Percentiles rank a stretch among this genome's conserved stretches.
Conservation (phyloP, 1,140 invertebrate species). For the Agraylea sexmaculata region DNA sequence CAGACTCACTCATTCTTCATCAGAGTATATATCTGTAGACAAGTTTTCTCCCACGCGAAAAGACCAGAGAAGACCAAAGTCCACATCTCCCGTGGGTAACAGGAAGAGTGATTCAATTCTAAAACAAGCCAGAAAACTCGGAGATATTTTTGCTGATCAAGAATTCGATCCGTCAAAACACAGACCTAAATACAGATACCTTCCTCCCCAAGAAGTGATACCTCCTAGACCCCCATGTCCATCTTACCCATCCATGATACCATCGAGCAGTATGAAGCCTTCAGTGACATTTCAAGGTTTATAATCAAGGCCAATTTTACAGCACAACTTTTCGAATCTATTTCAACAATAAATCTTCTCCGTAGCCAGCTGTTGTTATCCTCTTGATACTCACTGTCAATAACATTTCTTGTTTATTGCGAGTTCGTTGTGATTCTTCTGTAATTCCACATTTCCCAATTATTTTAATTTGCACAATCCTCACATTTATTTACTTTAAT, state of each 20-base stretch:
- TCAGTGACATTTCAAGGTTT: conserved; percentile 69
- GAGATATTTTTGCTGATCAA: conserved; percentile 52
- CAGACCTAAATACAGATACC: conserved; percentile 62
- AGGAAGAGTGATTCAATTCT: conserved; percentile 45
- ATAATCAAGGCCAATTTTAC: too few species aligned
- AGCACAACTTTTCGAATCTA: too few species aligned
- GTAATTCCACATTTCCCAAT: conserved; percentile 19
- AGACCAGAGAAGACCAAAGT: conserved; percentile 27
- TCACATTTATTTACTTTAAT: conserved; percentile 30
- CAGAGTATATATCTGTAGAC: conserved; percentile 16
- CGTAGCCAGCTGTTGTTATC: too few species aligned
- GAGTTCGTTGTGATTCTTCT: too few species aligned
- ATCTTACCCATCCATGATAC: conserved; percentile 33
- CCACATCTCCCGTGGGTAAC: conserved; percentile 30
- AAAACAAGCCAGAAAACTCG: conserved; percentile 35
- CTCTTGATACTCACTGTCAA: too few species aligned
- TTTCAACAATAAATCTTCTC: too few species aligned
- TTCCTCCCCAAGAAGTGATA: conserved; percentile 45
- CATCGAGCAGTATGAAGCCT: conserved; percentile 44
- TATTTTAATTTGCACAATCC: conserved; percentile 25
- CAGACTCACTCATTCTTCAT: conserved; percentile 37
- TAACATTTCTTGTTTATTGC: too few species aligned
- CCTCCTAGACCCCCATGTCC: conserved; percentile 33
- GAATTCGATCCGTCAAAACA: conserved; percentile 62
- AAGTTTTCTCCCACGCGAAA: conserved; percentile 23